A percentile compares a stretch with the other conserved stretches of the same genome.
phyloP scores from a whole-genome alignment of 2,113 vertebrate genomes.

The Sisor rabdophorus region DNA sequence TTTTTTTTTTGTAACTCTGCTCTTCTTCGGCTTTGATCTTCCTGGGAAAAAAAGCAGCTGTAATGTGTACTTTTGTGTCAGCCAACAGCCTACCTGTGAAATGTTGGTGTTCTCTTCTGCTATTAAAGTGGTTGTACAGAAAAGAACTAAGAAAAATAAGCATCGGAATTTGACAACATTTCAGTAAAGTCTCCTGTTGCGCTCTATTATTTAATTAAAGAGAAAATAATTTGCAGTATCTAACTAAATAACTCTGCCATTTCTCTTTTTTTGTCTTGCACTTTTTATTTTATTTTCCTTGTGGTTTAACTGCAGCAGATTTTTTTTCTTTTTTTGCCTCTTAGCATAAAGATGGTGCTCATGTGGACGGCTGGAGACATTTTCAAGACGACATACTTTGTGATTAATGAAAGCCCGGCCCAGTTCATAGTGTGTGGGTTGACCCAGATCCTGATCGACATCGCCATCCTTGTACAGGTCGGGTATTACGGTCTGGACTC shows the following conservation, averaged over 20 bases:
- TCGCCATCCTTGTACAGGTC: conserved; percentile 75
- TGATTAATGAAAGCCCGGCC: conserved; percentile 69
- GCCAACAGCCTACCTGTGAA: not conserved
- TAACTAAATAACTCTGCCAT: not conserved
- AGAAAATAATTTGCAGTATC: not conserved
- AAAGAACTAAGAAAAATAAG: not conserved
- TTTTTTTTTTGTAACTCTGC: not conserved
- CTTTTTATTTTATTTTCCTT: not conserved
- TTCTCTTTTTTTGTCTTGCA: not conserved
- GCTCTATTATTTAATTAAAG: conserved; percentile 16
- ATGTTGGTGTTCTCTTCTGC: conserved; percentile 6
- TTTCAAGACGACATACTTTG: conserved; percentile 78
- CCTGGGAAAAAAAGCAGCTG: not conserved
- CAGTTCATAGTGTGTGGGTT: conserved; percentile 76
- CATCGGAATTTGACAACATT: conserved; percentile 1
- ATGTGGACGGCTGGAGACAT: conserved; percentile 74
- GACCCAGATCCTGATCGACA: conserved; percentile 72
- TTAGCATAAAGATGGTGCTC: conserved; percentile 79
- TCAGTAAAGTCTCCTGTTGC: conserved; percentile 11
- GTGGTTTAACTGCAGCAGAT: conserved; percentile 6
- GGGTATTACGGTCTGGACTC: conserved; percentile 62
- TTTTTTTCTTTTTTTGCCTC: conserved; percentile 19
- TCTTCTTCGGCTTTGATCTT: not conserved
- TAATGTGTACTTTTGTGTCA: not conserved
- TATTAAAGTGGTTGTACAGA: not conserved